Conservation (phyloP, 2,113 vertebrate species). For the Gobius niger region DNA sequence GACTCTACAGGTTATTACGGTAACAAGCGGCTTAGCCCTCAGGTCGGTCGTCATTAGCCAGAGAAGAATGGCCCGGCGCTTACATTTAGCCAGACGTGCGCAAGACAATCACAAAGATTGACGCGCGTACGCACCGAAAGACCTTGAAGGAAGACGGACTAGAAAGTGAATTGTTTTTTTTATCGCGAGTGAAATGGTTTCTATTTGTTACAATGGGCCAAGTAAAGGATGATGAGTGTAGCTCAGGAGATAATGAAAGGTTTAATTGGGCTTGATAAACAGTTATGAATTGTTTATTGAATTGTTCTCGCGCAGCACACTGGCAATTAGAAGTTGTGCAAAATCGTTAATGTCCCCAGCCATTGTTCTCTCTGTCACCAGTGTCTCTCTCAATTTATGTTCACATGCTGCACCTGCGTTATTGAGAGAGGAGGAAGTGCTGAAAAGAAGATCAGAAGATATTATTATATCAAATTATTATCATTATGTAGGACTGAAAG, state of each 20-base stretch:
- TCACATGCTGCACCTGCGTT: neutral
- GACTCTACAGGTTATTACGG: constrained; percentile 61
- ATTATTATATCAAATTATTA: neutral
- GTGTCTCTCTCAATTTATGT: constrained; percentile 12
- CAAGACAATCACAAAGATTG: constrained; percentile 21
- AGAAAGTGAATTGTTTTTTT: constrained; percentile 16
- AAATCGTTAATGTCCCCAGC: constrained; percentile 36
- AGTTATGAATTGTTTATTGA: constrained; percentile 59
- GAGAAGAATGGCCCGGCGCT: constrained; percentile 42
- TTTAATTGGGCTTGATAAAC: constrained; percentile 67
- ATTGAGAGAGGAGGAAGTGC: neutral
- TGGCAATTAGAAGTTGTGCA: constrained; percentile 51
- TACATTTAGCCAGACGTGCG: constrained; percentile 16
- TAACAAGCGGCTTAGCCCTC: constrained; percentile 63
- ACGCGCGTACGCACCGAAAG: constrained; percentile 11
- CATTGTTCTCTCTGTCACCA: constrained; percentile 8
- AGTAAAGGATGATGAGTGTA: constrained; percentile 54
- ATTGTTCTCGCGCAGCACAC: constrained; percentile 48
- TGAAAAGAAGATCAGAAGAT: neutral
- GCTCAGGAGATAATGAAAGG: constrained; percentile 51
- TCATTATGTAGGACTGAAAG: neutral
- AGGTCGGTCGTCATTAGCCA: constrained; percentile 58
- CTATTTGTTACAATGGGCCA: constrained; percentile 44
- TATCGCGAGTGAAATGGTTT: constrained; percentile 46
- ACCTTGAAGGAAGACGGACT: constrained; percentile 7